A percentile compares a stretch with the other conserved stretches of the same genome.
Evolutionary conservation across 2,888 invertebrate genomes (phyloP).

Genomic region (Herminia tarsipennalis): DNA sequence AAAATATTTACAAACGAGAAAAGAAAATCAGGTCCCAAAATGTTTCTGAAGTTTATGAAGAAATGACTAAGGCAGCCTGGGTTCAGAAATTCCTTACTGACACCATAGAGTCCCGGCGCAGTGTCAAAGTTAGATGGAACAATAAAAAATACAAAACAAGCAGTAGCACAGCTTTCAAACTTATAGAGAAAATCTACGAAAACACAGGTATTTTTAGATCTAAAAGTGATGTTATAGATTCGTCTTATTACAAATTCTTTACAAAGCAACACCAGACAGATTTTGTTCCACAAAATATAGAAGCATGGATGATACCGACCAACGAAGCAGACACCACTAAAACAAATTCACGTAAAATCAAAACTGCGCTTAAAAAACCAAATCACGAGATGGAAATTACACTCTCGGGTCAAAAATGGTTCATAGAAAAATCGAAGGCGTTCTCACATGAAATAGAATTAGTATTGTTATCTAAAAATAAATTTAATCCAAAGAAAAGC

Average conservation of each 20-base stretch:
- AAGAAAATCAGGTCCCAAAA: slow-evolving; percentile 13
- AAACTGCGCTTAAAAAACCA: slow-evolving; percentile 22
- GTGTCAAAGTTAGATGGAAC: slow-evolving; percentile 69
- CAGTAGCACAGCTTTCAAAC: slow-evolving; percentile 68
- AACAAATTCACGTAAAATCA: no score
- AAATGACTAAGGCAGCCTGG: slow-evolving; percentile 60
- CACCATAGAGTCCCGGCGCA: slow-evolving; percentile 59
- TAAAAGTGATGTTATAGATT: slow-evolving; percentile 58
- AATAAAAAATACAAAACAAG: slow-evolving; percentile 66
- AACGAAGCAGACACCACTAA: slow-evolving; percentile 54
- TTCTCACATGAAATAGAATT: slow-evolving; percentile 66
- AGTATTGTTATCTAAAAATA: slow-evolving; percentile 61
- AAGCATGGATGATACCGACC: slow-evolving; percentile 75
- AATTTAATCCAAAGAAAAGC: slow-evolving; percentile 45
- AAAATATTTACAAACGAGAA: slow-evolving; percentile 27
- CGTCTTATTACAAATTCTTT: slow-evolving; percentile 49
- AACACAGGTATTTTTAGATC: slow-evolving; percentile 59
- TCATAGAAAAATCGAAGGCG: slow-evolving; percentile 64
- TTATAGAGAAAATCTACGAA: slow-evolving; percentile 66
- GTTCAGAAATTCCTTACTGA: slow-evolving; percentile 57
- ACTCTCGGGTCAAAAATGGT: slow-evolving; percentile 62
- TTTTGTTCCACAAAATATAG: slow-evolving; percentile 60
- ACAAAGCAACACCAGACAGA: slow-evolving; percentile 51
- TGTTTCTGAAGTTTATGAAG: slow-evolving; percentile 42
- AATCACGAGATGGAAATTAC: slow-evolving; percentile 50